phyloP scores from a whole-genome alignment of 2,797 vertebrate genomes.

The Lates japonicus region DNA sequence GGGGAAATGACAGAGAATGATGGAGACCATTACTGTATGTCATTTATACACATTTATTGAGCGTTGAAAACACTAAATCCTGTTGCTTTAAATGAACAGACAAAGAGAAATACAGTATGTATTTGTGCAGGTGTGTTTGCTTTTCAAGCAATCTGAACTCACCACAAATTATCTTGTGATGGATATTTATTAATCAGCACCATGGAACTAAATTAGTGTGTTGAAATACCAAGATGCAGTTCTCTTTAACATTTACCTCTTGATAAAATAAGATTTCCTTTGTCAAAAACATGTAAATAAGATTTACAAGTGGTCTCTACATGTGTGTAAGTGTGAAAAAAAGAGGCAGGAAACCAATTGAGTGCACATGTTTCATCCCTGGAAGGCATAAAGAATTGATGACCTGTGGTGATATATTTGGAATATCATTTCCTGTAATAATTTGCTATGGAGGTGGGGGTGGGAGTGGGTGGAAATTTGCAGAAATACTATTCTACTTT shows the following conservation, averaged over 20 bases:
- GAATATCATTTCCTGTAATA: conserved; percentile 80
- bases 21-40: conserved; percentile 36
- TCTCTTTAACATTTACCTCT: conserved; percentile 20
- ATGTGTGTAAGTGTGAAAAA: conserved; percentile 48
- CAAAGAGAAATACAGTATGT: background rate
- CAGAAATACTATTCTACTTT: conserved; percentile 33
- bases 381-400: conserved; percentile 78
- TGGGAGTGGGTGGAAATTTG: conserved; percentile 30
- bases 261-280: conserved; percentile 3
- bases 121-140: conserved; percentile 17
- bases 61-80: conserved; percentile 20
- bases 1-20: conserved; percentile 33
- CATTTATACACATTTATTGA: conserved; percentile 29
- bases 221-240: background rate
- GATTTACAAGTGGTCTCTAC: conserved; percentile 22
- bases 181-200: background rate
- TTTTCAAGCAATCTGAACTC: background rate
- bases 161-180: background rate
- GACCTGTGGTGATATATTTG: conserved; percentile 80
- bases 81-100: background rate
- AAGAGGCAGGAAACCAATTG: conserved; percentile 53
- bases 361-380: conserved; percentile 60
- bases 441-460: conserved; percentile 54
- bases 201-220: background rate
- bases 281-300: background rate